These are phyloP conservation scores for Urocitellus parryii DNA, from an alignment of 2,113 vertebrate genomes.

Conservation along the genomic window DNA sequence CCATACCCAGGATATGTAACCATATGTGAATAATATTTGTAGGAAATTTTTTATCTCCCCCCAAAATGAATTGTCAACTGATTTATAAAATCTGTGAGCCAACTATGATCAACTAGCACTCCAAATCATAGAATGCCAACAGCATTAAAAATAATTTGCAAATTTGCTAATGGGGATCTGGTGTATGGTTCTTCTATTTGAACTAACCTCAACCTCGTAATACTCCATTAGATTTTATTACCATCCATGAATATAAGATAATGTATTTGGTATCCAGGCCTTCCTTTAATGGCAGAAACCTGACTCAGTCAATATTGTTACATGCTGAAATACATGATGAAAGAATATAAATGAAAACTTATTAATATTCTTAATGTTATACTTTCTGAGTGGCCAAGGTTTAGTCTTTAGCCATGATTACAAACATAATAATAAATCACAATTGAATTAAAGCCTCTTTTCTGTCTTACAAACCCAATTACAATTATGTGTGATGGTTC, in stretches of 20 bases:
- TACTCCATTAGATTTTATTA: constrained; percentile 48
- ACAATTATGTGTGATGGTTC: neutral
- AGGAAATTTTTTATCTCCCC: constrained; percentile 42
- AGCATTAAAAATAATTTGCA: constrained; percentile 45
- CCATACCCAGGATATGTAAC: constrained; percentile 22
- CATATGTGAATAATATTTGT: constrained; percentile 7
- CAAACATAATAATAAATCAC: constrained; percentile 22
- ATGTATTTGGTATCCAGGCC: neutral
- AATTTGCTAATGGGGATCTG: neutral
- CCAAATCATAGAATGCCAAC: constrained; percentile 8
- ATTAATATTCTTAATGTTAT: constrained; percentile 2
- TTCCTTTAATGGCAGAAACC: constrained; percentile 53
- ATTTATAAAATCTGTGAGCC: constrained; percentile 42
- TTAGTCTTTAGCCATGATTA: constrained; percentile 39
- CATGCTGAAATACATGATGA: neutral
- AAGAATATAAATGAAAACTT: constrained; percentile 30
- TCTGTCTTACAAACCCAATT: constrained; percentile 41
- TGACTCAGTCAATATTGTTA: constrained; percentile 54
- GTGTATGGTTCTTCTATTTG: constrained; percentile 52
- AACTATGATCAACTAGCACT: constrained; percentile 22
- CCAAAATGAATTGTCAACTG: constrained; percentile 46
- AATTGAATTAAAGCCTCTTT: constrained; percentile 36
- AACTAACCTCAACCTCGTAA: constrained; percentile 14
- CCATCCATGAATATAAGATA: neutral
- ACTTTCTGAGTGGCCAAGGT: constrained; percentile 41